These are phyloP conservation scores for Cartodere bifasciata DNA, from an alignment of 2,888 invertebrate species.

Conservation along the genomic window DNA sequence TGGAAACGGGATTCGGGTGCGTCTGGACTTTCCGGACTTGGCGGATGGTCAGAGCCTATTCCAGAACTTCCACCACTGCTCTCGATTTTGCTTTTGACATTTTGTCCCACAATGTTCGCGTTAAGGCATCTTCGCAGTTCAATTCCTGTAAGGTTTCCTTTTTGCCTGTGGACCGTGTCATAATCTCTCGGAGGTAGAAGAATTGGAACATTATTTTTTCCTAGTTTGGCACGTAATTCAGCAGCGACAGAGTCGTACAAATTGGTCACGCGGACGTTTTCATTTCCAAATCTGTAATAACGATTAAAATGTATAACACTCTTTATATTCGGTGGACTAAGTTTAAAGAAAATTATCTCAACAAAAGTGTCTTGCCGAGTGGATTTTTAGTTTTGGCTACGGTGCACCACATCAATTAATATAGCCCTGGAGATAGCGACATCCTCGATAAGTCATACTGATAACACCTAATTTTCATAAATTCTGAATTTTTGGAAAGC, in stretches of 20 bases:
- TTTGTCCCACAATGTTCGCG: constrained; percentile 51
- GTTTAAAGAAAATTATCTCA: no score
- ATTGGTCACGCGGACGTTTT: constrained; percentile 47
- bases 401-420: no score
- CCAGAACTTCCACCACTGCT: constrained; percentile 67
- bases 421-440: no score
- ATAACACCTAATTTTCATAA: no score
- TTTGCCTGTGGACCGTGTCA: constrained; percentile 74
- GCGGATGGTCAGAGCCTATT: constrained; percentile 80
- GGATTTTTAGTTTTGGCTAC: no score
- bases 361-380: no score
- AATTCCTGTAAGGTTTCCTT: constrained; percentile 63
- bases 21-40: constrained; percentile 54
- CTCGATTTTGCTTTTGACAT: constrained; percentile 28
- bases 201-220: constrained; percentile 48
- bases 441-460: no score
- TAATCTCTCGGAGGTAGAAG: constrained; percentile 88
- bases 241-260: constrained; percentile 86
- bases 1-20: constrained; percentile 33
- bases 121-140: constrained; percentile 58
- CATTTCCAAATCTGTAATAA: constrained; percentile 28
- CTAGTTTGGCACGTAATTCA: constrained; percentile 69
- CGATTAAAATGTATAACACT: no score
- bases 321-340: no score
- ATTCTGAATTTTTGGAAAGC: no score